Evolutionary conservation across 2,888 invertebrate genomes (phyloP).

Genomic region (Acleris cristana): DNA sequence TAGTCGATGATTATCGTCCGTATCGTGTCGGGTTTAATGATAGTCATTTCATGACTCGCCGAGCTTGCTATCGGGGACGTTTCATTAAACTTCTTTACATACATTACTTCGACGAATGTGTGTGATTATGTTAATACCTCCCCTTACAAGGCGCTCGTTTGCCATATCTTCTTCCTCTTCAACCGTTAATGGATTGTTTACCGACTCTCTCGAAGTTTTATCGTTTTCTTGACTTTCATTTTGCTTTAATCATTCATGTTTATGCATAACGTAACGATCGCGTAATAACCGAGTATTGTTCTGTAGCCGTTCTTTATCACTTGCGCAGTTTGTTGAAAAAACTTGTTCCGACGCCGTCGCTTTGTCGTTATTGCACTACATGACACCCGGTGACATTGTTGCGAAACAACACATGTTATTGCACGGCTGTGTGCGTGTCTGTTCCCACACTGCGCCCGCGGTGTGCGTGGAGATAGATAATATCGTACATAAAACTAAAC

Average conservation of each 20-base stretch:
- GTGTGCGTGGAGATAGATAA: slow-evolving; percentile 75
- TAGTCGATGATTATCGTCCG: slow-evolving; percentile 80
- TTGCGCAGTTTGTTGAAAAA: slow-evolving; percentile 38
- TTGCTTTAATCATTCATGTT: slow-evolving; percentile 52
- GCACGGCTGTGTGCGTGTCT: slow-evolving; percentile 43
- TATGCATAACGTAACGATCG: slow-evolving; percentile 47
- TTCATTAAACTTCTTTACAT: slow-evolving; percentile 80
- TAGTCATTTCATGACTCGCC: slow-evolving; percentile 81
- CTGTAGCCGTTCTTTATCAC: slow-evolving; percentile 25
- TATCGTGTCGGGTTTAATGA: slow-evolving; percentile 82
- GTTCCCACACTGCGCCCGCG: slow-evolving; percentile 36
- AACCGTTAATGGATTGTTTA: slow-evolving; percentile 75
- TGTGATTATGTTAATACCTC: slow-evolving; percentile 77
- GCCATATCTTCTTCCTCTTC: slow-evolving; percentile 63
- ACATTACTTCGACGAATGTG: slow-evolving; percentile 79
- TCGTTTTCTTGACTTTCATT: slow-evolving; percentile 51
- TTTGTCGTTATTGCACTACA: slow-evolving; percentile 41
- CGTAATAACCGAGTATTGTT: slow-evolving; percentile 44
- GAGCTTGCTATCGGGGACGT: slow-evolving; percentile 75
- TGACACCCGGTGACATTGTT: slow-evolving; percentile 45
- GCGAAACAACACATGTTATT: slow-evolving; percentile 43
- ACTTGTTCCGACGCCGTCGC: slow-evolving; percentile 44
- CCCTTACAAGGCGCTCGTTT: slow-evolving; percentile 63
- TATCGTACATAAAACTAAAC: slow-evolving; percentile 79
- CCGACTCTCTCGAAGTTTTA: slow-evolving; percentile 54